Conservation (phyloP, 2,797 vertebrate species). For the Apogon talboti region DNA sequence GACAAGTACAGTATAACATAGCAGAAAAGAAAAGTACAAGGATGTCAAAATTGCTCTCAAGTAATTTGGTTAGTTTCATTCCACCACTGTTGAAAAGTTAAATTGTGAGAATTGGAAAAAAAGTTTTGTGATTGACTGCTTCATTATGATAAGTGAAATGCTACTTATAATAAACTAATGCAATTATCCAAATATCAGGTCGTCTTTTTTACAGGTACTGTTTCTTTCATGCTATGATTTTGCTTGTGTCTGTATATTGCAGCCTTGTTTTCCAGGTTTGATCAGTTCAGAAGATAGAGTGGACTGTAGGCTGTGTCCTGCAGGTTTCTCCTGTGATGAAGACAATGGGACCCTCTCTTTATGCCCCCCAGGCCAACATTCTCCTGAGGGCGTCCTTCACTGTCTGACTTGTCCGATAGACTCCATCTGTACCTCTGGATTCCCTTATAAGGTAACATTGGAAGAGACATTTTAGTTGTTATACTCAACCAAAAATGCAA, state of each 20-base stretch:
- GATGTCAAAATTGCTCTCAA: too few species aligned
- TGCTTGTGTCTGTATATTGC: constrained; percentile 26
- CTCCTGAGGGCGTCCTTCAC: constrained; percentile 82
- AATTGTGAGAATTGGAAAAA: too few species aligned
- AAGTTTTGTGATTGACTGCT: too few species aligned
- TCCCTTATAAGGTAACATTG: constrained; percentile 78
- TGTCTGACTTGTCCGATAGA: constrained; percentile 85
- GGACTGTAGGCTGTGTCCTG: constrained; percentile 85
- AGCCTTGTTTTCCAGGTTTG: constrained; percentile 86
- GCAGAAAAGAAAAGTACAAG: too few species aligned
- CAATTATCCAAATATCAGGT: background rate
- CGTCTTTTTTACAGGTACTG: background rate
- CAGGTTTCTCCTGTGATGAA: constrained; percentile 84
- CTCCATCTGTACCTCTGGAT: constrained; percentile 83
- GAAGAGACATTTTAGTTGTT: background rate
- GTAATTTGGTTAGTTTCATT: too few species aligned
- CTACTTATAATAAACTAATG: too few species aligned
- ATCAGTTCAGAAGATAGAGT: constrained; percentile 85
- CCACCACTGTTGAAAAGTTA: too few species aligned
- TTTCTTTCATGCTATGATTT: background rate
- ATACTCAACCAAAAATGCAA: background rate
- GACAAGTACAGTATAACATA: too few species aligned
- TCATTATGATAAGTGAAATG: too few species aligned
- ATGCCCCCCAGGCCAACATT: constrained; percentile 86
- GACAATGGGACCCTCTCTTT: constrained; percentile 66